Conservation (phyloP, 2,888 invertebrate genomes). For the Ellobium chinense region DNA sequence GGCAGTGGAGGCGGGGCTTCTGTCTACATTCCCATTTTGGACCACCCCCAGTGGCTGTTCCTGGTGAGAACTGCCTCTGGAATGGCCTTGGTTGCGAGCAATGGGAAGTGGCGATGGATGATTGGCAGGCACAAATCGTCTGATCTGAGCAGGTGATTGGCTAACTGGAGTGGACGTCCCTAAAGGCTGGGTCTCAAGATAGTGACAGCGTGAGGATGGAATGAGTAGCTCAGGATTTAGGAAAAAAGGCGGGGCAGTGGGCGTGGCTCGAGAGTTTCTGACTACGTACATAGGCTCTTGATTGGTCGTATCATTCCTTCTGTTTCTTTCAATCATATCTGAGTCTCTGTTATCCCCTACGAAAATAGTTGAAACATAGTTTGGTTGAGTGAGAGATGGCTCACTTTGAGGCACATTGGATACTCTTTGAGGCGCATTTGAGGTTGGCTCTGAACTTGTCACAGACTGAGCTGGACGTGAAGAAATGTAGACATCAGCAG, state of each 20-base stretch:
- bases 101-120: conserved; percentile 22
- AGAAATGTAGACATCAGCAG: not conserved
- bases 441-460: not conserved
- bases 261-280: conserved; percentile 5
- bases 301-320: not conserved
- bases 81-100: not conserved
- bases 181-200: conserved; percentile 18
- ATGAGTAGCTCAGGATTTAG: not conserved
- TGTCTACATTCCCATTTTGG: too few species aligned
- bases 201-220: not conserved
- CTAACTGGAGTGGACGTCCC: conserved; percentile 36
- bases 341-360: not conserved
- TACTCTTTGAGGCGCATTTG: not conserved
- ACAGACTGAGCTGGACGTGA: not conserved
- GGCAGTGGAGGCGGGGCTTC: not conserved
- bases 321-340: not conserved
- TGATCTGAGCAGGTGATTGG: conserved; percentile 30
- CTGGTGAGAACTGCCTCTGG: not conserved
- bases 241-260: conserved; percentile 3
- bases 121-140: conserved; percentile 16
- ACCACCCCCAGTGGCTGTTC: not conserved
- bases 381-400: not conserved
- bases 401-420: not conserved
- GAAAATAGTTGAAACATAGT: not conserved
- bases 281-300: conserved; percentile 15